Base-by-base conservation (phyloP, 2,797 vertebrate genomes). In the Crax fasciolata region DNA sequence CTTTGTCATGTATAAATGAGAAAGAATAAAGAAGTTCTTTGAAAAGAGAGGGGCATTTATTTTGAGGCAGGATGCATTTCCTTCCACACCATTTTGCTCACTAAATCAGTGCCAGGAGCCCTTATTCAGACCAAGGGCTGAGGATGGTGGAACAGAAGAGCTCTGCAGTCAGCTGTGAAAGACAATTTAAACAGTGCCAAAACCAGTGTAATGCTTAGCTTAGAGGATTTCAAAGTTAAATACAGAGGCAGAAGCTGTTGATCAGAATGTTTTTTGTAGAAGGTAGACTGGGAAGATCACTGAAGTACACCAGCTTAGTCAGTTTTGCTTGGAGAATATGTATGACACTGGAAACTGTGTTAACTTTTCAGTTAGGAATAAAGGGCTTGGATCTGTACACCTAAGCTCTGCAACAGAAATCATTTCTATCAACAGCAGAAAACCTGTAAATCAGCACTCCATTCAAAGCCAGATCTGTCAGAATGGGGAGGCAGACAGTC, bases 111-210 rank as follows among this genome's bases (percentile, higher is more conserved):
- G 89, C 83, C 95, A 94, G 20, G 57, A 91, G 72, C 44, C 39
- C 77, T 92, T 10, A 27, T 92, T 93, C 80, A 94, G 75, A 72
- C 79, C 63, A 92, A 90, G 43, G 95, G 76, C 63, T 44, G 16
- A 95, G 87, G 85, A 93, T 94, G 67, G 96, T 35, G 66, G 81
- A 79, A 87, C 24, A 93, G 75, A 88, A 86, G 59, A 90, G 63
- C 15, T 80, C 75, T 46, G 62, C 74, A 91, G 84, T 73, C 67
- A 77, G 72, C 51, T 95, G 70, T 95, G 95, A 95, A 94, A 93
- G 92, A 23, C 77, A 91, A 92, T 97, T 97, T 94, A 93, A 68
- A 77, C 51, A 10, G 14, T 97, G 97, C 96, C 96, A 97, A 93
- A 94, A 97, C 16, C 90, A 46, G 51, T 27, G 43, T 65, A 82